Conservation (phyloP, 2,888 invertebrate species). For the Scaptomyza tumidula region DNA sequence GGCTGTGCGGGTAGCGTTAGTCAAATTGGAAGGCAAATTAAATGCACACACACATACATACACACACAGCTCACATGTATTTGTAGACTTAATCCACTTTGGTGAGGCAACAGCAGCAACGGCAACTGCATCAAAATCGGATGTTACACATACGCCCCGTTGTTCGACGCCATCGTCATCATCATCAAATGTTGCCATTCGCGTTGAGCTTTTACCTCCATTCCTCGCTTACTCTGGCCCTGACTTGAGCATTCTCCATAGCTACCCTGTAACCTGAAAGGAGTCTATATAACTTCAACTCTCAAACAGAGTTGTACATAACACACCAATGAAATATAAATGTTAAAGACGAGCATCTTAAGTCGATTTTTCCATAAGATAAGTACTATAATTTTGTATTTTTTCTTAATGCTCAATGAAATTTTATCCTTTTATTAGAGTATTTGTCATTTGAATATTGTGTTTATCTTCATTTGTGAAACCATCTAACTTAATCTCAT, state of each 20-base stretch:
- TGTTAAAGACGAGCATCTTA: too few species aligned
- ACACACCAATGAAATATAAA: too few species aligned
- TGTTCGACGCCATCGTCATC: constrained; percentile 16
- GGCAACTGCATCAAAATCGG: constrained; percentile 53
- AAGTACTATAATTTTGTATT: too few species aligned
- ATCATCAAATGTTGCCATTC: neutral
- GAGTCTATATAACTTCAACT: neutral
- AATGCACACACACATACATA: constrained; percentile 38
- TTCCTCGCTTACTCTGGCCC: neutral
- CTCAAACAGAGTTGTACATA: neutral
- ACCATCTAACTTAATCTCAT: neutral
- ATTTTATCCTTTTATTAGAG: too few species aligned
- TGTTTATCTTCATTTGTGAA: neutral
- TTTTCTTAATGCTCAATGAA: too few species aligned
- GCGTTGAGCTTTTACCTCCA: neutral
- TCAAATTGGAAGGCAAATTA: constrained; percentile 68
- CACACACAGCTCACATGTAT: constrained; percentile 5
- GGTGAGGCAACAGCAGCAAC: constrained; percentile 46
- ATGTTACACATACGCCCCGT: constrained; percentile 74
- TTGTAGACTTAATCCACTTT: constrained; percentile 69
- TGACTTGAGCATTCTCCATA: neutral
- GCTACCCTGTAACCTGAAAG: neutral
- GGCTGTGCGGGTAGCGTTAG: neutral
- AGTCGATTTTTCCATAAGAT: too few species aligned
- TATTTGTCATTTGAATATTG: neutral